Evolutionary conservation across 2,113 vertebrate species (phyloP), one percentile per base, ranked within the genome.

Genomic region (Ctenodactylus gundi): DNA sequence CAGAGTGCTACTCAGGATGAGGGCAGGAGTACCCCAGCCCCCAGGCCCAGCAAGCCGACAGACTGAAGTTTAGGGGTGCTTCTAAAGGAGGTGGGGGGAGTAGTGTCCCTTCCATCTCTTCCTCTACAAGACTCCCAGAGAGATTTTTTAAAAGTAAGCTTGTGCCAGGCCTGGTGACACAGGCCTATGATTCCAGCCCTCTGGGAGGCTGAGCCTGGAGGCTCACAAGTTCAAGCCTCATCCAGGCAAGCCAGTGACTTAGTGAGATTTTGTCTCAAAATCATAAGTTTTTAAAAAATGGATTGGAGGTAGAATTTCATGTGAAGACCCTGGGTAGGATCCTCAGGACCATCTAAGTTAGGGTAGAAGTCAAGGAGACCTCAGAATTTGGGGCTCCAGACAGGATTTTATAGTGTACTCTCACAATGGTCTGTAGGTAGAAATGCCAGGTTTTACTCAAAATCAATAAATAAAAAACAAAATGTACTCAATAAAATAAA

Each of bases 121-220:
- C 58, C 49, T 81, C 80, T 67, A 41, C 9, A 81, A 73, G 41
- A 81, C 29, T 83, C 49, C 64, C 20, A 15, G 31, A 76, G 39
- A 89, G 27, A 3, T 86, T 90, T 86, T 90, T 77, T 41, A 39
- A 92, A 85, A 73, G 15, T 70, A 91, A 34, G 4, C 90, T 93
- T 92, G n/a, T n/a, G n/a, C n/a, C n/a, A n/a, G n/a, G n/a, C n/a
- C n/a, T n/a, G n/a, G n/a, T n/a, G n/a, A n/a, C n/a, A n/a, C n/a
- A n/a, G n/a, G n/a, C n/a, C n/a, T n/a, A n/a, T n/a, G n/a, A n/a
- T n/a, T n/a, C n/a, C n/a, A n/a, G n/a, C n/a, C n/a, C n/a, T n/a
- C n/a, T n/a, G n/a, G n/a, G n/a, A n/a, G n/a, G n/a, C n/a, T n/a
- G n/a, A n/a, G n/a, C n/a, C n/a, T n/a, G n/a, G n/a, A n/a, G n/a